Evolutionary conservation across 2,888 invertebrate species (phyloP).

Genomic region (Ceratothoa steindachneri): DNA sequence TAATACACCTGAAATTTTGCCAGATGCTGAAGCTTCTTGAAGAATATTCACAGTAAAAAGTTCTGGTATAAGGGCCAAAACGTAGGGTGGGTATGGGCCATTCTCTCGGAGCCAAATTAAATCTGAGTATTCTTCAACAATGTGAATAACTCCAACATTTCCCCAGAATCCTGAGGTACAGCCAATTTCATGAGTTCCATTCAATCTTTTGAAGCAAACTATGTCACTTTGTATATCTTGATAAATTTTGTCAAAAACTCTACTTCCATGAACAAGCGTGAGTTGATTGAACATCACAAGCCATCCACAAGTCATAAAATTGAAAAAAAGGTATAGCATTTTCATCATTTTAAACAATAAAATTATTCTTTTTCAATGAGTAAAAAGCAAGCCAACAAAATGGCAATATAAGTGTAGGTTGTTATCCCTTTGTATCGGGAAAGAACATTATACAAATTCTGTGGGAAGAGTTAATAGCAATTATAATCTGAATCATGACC

Average conservation of each 20-base stretch:
- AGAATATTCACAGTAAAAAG: slow-evolving; percentile 58
- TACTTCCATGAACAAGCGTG: slow-evolving; percentile 53
- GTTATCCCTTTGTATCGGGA: too few species aligned
- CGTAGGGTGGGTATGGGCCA: slow-evolving; percentile 74
- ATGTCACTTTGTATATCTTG: slow-evolving; percentile 66
- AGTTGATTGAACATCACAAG: background rate
- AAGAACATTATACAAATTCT: too few species aligned
- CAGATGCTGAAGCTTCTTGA: slow-evolving; percentile 52
- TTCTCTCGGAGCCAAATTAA: slow-evolving; percentile 67
- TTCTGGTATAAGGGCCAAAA: slow-evolving; percentile 66
- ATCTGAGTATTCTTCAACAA: slow-evolving; percentile 64
- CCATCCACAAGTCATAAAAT: background rate
- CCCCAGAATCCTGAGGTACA: slow-evolving; percentile 77
- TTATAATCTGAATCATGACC: too few species aligned
- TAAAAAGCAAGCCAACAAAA: background rate
- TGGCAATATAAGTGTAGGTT: too few species aligned
- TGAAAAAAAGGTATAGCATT: background rate
- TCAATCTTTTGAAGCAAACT: slow-evolving; percentile 80
- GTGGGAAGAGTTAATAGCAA: too few species aligned
- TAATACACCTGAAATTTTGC: slow-evolving; percentile 55
- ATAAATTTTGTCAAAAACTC: slow-evolving; percentile 77
- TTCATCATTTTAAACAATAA: background rate
- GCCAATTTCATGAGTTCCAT: slow-evolving; percentile 91
- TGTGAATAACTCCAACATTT: slow-evolving; percentile 77
- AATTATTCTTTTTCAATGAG: background rate